A percentile compares a stretch with the other conserved stretches of the same genome.
phyloP scores from a whole-genome alignment of 1,140 invertebrate species.

The Tyrophagus putrescentiae region DNA sequence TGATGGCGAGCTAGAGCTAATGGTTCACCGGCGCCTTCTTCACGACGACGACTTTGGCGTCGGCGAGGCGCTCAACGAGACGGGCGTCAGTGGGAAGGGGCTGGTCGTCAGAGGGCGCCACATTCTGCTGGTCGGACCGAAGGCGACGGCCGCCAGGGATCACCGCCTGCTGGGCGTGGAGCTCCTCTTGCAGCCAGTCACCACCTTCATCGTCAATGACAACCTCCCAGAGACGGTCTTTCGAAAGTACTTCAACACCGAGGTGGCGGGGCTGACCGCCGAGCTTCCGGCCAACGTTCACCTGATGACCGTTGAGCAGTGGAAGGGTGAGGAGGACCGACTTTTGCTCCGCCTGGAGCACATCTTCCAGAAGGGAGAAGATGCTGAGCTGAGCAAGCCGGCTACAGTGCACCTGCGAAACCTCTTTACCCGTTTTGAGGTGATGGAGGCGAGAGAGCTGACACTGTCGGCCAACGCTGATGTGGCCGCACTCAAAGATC shows the following conservation, averaged over 20 bases:
- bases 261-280: constrained; percentile 33
- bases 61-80: constrained; percentile 80
- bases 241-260: constrained; percentile 32
- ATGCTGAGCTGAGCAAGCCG: constrained; percentile 44
- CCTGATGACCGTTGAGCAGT: constrained; percentile 69
- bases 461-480: constrained; percentile 55
- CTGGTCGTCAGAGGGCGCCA: constrained; percentile 60
- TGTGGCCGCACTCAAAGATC: too few species aligned
- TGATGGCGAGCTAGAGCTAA: constrained; percentile 24
- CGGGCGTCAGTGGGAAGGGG: constrained; percentile 47
- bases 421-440: constrained; percentile 43
- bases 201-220: constrained; percentile 32
- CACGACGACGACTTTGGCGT: too few species aligned
- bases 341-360: constrained; percentile 72
- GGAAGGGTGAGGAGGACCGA: constrained; percentile 44
- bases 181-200: constrained; percentile 35
- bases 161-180: constrained; percentile 36
- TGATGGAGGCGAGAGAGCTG: constrained; percentile 46
- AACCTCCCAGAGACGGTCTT: constrained; percentile 19
- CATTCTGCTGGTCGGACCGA: constrained; percentile 32
- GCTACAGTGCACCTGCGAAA: constrained; percentile 37
- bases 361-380: constrained; percentile 52
- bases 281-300: constrained; percentile 59
- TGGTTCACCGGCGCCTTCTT: constrained; percentile 61
- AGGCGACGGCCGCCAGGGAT: constrained; percentile 31